These are phyloP conservation scores for Diarsia rubi DNA, from an alignment of 2,888 invertebrate genomes.

Conservation along the genomic window DNA sequence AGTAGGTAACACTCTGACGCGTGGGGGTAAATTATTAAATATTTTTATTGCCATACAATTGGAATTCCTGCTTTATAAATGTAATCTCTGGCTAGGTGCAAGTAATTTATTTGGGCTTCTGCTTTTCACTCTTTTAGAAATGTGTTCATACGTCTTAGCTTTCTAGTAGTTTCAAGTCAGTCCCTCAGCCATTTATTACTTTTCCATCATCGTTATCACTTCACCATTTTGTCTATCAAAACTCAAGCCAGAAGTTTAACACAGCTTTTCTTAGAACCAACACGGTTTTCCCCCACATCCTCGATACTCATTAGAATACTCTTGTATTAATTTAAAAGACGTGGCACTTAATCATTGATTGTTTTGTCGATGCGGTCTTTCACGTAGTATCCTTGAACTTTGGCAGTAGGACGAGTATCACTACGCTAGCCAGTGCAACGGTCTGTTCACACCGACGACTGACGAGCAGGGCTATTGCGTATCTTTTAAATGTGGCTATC, in stretches of 20 bases:
- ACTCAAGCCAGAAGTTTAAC: too few relatives aligned
- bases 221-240: not conserved
- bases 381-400: conserved; percentile 61
- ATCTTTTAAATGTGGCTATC: too few relatives aligned
- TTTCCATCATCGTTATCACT: not conserved
- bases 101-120: too few relatives aligned
- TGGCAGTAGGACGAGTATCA: conserved; percentile 27
- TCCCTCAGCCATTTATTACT: not conserved
- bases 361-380: conserved; percentile 27
- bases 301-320: conserved; percentile 3
- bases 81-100: too few relatives aligned
- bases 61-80: too few relatives aligned
- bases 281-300: not conserved
- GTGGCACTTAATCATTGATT: conserved; percentile 32
- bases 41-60: too few relatives aligned
- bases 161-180: not conserved
- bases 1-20: too few relatives aligned
- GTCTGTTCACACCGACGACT: too few relatives aligned
- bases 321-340: conserved; percentile 31
- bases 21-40: too few relatives aligned
- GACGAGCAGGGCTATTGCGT: too few relatives aligned
- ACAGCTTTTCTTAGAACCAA: conserved; percentile 13
- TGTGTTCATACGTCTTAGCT: too few relatives aligned
- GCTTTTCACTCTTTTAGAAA: too few relatives aligned
- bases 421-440: conserved; percentile 9